These are phyloP conservation scores for Xenopus laevis DNA, from an alignment of 2,113 vertebrate genomes.

Conservation along the genomic window DNA sequence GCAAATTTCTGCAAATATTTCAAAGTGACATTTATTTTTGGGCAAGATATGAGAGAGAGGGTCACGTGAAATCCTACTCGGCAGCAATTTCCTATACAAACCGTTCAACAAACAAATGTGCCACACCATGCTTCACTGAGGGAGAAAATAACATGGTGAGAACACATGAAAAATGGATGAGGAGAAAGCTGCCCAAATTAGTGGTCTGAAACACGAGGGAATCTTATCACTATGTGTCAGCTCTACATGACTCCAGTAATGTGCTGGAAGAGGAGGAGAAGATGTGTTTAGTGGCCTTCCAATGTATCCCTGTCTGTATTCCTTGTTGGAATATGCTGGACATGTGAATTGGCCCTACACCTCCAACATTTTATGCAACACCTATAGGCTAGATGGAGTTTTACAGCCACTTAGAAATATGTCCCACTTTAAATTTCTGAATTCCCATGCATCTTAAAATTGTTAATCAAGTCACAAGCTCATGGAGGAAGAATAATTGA, in stretches of 20 bases:
- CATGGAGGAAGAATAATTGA: neutral
- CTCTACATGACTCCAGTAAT: constrained; percentile 33
- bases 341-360: neutral
- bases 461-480: neutral
- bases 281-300: constrained; percentile 13
- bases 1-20: constrained; percentile 34
- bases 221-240: constrained; percentile 32
- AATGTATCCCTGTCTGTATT: neutral
- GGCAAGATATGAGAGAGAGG: constrained; percentile 21
- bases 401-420: neutral
- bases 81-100: constrained; percentile 32
- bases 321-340: neutral
- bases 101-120: constrained; percentile 43
- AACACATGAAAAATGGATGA: constrained; percentile 44
- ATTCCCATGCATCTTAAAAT: neutral
- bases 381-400: neutral
- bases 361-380: neutral
- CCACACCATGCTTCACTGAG: constrained; percentile 41
- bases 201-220: constrained; percentile 42
- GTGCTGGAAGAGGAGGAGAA: constrained; percentile 28
- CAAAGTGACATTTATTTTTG: constrained; percentile 37
- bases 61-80: constrained; percentile 21
- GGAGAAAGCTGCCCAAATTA: constrained; percentile 40
- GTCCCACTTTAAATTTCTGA: neutral
- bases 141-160: constrained; percentile 45